A percentile compares a stretch with the other conserved stretches of the same genome.
Conservation (phyloP, 2,888 invertebrate species). For the Chymomyza amoena region DNA sequence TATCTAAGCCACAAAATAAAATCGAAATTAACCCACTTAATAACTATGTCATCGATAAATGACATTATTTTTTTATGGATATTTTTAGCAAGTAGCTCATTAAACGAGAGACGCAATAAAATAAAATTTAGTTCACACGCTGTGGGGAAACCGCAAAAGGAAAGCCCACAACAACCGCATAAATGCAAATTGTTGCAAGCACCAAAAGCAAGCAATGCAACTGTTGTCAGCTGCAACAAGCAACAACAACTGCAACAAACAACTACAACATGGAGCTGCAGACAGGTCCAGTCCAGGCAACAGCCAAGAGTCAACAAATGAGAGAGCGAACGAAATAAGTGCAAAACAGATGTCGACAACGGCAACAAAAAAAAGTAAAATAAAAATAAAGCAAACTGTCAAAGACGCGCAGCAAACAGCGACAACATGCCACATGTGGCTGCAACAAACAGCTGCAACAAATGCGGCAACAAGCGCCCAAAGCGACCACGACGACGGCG, state of each 20-base stretch:
- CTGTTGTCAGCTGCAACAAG: constrained; percentile 27
- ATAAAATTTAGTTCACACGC: constrained; percentile 53
- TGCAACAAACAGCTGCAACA: constrained; percentile 61
- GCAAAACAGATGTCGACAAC: constrained; percentile 66
- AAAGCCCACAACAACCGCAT: constrained; percentile 61
- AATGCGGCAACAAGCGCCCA: constrained; percentile 42
- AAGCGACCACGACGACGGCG: not conserved
- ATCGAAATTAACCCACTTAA: too few species aligned
- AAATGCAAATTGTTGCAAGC: constrained; percentile 57
- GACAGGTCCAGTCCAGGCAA: constrained; percentile 44
- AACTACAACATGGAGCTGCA: constrained; percentile 42
- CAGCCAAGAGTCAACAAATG: constrained; percentile 21
- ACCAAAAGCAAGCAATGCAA: constrained; percentile 37
- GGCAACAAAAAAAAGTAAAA: not conserved
- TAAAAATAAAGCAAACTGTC: not conserved
- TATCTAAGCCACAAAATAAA: too few species aligned
- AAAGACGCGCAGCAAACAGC: not conserved
- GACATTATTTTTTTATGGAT: not conserved
- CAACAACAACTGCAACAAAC: too few species aligned
- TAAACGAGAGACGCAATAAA: constrained; percentile 7
- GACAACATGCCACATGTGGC: constrained; percentile 49
- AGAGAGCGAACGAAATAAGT: constrained; percentile 3
- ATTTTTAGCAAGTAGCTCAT: not conserved
- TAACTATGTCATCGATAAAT: too few species aligned
- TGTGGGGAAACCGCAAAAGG: constrained; percentile 36